phyloP scores from a whole-genome alignment of 1,140 invertebrate species.

The Drosophila erecta region DNA sequence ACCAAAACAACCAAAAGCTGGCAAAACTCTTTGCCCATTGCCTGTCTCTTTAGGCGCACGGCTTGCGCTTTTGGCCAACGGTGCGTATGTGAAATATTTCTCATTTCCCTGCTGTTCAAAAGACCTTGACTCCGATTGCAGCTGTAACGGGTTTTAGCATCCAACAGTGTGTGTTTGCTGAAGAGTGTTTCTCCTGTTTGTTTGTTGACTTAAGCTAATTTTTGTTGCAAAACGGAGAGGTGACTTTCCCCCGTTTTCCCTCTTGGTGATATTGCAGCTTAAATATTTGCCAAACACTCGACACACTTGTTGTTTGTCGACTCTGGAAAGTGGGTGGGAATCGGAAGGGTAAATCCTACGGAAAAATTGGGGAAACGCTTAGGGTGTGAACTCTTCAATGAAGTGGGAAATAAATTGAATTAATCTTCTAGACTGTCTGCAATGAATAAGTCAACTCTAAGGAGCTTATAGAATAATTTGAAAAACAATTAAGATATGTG shows the following conservation, averaged over 20 bases:
- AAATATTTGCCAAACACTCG: constrained; percentile 67
- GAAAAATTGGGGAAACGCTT: background rate
- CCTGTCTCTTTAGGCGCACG: constrained; percentile 53
- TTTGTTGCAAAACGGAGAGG: constrained; percentile 17
- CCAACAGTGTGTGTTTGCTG: constrained; percentile 4
- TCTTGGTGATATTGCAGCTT: constrained; percentile 41
- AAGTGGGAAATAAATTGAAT: constrained; percentile 14
- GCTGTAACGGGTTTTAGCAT: constrained; percentile 30
- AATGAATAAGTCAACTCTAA: too few species aligned
- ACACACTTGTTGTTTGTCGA: constrained; percentile 63
- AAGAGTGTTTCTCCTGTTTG: constrained; percentile 26
- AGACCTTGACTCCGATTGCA: constrained; percentile 53
- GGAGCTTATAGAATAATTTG: too few species aligned
- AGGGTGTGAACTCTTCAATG: background rate
- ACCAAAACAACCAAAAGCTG: constrained; percentile 41
- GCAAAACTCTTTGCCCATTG: constrained; percentile 18
- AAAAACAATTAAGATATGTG: too few species aligned
- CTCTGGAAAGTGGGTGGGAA: constrained; percentile 15
- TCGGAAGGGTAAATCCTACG: background rate
- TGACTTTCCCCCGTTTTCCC: constrained; percentile 33
- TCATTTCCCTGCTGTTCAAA: constrained; percentile 49
- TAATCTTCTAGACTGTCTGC: background rate
- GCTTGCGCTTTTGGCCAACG: constrained; percentile 68
- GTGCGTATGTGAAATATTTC: constrained; percentile 69
- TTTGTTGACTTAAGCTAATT: constrained; percentile 70